A percentile compares a stretch with the other conserved stretches of the same genome.
These are phyloP conservation scores for Sebastolobus alascanus DNA, from an alignment of 2,797 vertebrate species.

Conservation along the genomic window DNA sequence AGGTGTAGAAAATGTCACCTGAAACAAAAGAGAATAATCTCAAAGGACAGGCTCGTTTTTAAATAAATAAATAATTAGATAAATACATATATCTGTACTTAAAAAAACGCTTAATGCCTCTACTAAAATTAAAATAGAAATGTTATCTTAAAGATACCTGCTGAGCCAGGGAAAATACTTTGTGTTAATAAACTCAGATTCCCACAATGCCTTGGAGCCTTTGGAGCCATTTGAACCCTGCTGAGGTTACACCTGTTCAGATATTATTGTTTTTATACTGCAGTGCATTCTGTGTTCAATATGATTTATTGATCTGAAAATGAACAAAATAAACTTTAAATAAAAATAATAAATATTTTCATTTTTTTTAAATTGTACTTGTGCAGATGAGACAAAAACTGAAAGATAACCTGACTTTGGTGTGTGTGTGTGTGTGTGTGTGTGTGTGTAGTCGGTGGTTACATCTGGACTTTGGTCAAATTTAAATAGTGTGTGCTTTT, in stretches of 20 bases:
- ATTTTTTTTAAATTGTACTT: neutral
- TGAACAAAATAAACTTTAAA: neutral
- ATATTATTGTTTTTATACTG: neutral
- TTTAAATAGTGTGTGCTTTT: conserved; percentile 82
- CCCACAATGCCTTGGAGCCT: conserved; percentile 10
- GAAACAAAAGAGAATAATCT: too few relatives aligned
- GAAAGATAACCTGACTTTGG: neutral
- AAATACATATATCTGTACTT: neutral
- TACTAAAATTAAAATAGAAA: neutral
- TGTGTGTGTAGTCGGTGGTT: conserved; percentile 79
- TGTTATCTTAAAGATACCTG: neutral
- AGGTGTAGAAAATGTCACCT: too few relatives aligned
- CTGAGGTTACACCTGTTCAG: neutral
- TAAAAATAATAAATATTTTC: neutral
- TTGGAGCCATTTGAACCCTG: neutral
- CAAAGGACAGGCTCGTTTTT: neutral
- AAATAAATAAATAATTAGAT: neutral
- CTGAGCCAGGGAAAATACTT: neutral
- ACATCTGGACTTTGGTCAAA: conserved; percentile 85
- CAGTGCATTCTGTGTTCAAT: too few relatives aligned
- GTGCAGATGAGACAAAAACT: neutral
- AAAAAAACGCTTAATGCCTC: neutral
- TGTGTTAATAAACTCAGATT: neutral
- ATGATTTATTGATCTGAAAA: neutral
- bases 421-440: conserved; percentile 26